Base-by-base conservation (phyloP, 1,140 invertebrate species). In the Conus ventricosus region DNA sequence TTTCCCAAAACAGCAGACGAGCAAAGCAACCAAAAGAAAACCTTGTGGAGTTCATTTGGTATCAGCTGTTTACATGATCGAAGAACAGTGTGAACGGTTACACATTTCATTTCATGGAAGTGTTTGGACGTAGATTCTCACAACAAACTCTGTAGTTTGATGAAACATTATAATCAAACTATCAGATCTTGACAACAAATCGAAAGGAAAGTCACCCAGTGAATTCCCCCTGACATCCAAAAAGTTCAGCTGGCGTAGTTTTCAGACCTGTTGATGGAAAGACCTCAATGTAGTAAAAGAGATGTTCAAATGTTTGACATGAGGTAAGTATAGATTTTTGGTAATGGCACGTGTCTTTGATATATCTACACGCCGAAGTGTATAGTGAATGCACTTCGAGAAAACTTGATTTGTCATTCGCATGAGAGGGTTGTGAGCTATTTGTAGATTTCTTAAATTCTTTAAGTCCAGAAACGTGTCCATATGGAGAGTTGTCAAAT, bases 121-220 rank as follows among this genome's bases (percentile, higher is more conserved):
- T 10, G n/a, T 39, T 78, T 10, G 39, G 75, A 39, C 27, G 27
- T 8, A 78, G 8, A 7, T 13, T 51, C n/a, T 55, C 27, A 85
- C 92, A 92, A 54, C 92, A 92, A 39, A 92, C 53, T 15, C 67
- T 83, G 60, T 87, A 91, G 1, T 80, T 80, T 71, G 91, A 91
- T 27, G 88, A 76, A 78, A 84, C 2, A 92, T 63, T 4, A 23
- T 7, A 8, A 57, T 23, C 20, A 91, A 78, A 1, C 63, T 23
- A n/a, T 8, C 20, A 1, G 87, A 27, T 13, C 53, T 27, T 20
- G 8, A 54, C 25, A 92, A 89, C 20, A 90, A 27, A 25, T 89
- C 71, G 11, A 20, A 7, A 8, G 87, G 57, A 88, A 90, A 90
- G 17, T 82, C 27, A 75, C 54, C n/a, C 15, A 92, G 27, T n/a